Conservation (phyloP, 2,888 invertebrate species). For the Lepidocyrtinus sp. region DNA sequence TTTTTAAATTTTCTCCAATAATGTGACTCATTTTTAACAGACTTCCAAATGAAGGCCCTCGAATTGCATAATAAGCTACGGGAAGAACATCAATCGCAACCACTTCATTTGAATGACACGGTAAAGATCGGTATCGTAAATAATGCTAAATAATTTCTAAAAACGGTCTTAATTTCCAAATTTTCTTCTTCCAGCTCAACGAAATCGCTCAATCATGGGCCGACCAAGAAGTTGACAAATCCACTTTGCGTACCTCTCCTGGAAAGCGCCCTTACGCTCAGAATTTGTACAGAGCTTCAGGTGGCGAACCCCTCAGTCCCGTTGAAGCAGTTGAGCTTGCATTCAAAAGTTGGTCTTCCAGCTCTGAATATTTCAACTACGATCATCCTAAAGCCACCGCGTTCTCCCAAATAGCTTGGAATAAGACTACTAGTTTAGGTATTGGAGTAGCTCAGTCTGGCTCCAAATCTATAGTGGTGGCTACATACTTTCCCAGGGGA, state of each 20-base stretch:
- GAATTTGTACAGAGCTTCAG: slow-evolving; percentile 58
- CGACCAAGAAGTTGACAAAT: slow-evolving; percentile 29
- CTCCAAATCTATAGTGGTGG: slow-evolving; percentile 48
- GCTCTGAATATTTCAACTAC: slow-evolving; percentile 48
- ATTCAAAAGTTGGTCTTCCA: slow-evolving; percentile 53
- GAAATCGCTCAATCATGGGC: slow-evolving; percentile 57
- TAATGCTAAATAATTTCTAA: no score
- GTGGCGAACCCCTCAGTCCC: slow-evolving; percentile 33
- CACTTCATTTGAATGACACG: slow-evolving; percentile 55
- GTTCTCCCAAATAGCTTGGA: slow-evolving; percentile 61
- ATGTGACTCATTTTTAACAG: slow-evolving; percentile 22
- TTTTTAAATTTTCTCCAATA: no score
- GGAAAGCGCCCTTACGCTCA: slow-evolving; percentile 58
- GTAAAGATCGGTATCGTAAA: slow-evolving; percentile 40
- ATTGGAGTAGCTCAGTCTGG: slow-evolving; percentile 48
- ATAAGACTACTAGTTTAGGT: slow-evolving; percentile 54
- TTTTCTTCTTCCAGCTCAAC: slow-evolving; percentile 40
- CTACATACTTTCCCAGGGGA: slow-evolving; percentile 53
- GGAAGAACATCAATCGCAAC: slow-evolving; percentile 49
- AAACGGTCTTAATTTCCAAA: no score
- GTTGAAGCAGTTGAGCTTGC: slow-evolving; percentile 53
- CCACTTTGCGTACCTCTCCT: slow-evolving; percentile 30
- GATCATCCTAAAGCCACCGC: slow-evolving; percentile 55
- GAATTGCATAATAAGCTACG: slow-evolving; percentile 56
- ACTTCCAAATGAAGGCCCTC: slow-evolving; percentile 49